phyloP scores from a whole-genome alignment of 2,113 vertebrate species.

The Paedocypris sp. region DNA sequence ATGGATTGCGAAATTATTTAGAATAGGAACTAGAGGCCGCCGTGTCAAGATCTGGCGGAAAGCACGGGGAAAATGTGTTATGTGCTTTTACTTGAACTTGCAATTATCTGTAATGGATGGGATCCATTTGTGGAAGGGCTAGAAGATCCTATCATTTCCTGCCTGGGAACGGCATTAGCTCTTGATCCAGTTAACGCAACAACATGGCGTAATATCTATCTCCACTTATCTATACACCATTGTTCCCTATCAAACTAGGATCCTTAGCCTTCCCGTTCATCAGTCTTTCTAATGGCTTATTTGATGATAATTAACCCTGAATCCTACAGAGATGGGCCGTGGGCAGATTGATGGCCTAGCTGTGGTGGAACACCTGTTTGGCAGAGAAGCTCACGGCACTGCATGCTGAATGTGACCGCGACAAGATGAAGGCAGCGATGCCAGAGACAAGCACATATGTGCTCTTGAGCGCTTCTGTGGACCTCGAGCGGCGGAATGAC shows the following conservation, averaged over 20 bases:
- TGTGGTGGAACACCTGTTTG: slow-evolving; percentile 60
- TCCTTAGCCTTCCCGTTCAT: slow-evolving; percentile 49
- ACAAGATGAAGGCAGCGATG: slow-evolving; percentile 49
- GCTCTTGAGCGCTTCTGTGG: slow-evolving; percentile 44
- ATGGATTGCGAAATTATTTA: slow-evolving; percentile 53
- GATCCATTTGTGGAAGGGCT: slow-evolving; percentile 22
- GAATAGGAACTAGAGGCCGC: slow-evolving; percentile 43
- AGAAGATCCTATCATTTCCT: slow-evolving; percentile 32
- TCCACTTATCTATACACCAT: slow-evolving; percentile 12
- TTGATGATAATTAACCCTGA: slow-evolving; percentile 69
- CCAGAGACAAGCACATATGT: slow-evolving; percentile 61
- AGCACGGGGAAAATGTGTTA: slow-evolving; percentile 40
- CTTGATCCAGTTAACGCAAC: slow-evolving; percentile 17
- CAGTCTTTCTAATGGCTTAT: slow-evolving; percentile 62
- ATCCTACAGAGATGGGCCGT: slow-evolving; percentile 57
- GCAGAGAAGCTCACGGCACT: slow-evolving; percentile 47
- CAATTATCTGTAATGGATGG: slow-evolving; percentile 27
- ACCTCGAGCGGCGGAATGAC: slow-evolving; percentile 5
- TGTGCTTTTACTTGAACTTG: slow-evolving; percentile 45
- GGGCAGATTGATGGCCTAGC: slow-evolving; percentile 61
- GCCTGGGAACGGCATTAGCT: slow-evolving; percentile 1
- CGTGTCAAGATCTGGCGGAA: slow-evolving; percentile 43
- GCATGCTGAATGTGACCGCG: slow-evolving; percentile 55
- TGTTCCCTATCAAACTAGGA: slow-evolving; percentile 48
- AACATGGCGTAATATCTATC: slow-evolving; percentile 26